These are phyloP conservation scores for Spheniscus mendiculus DNA, from an alignment of 2,113 vertebrate species.

Conservation along the genomic window DNA sequence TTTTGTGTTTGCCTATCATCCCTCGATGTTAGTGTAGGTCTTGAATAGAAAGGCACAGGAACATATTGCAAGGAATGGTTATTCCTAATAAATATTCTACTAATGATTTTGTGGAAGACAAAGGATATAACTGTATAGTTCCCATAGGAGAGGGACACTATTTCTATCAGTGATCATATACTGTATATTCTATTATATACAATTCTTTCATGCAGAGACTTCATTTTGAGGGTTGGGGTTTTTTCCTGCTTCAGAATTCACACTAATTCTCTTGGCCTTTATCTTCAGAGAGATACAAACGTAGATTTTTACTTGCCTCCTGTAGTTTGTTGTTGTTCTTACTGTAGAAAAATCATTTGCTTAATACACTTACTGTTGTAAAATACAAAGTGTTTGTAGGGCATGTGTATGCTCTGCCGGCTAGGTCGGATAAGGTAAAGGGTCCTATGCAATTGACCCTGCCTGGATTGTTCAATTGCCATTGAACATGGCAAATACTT, in stretches of 20 bases:
- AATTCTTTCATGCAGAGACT: background rate
- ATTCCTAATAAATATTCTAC: background rate
- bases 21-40: background rate
- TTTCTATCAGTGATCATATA: background rate
- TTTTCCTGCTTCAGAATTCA: background rate
- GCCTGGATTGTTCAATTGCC: background rate
- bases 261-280: background rate
- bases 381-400: background rate
- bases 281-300: background rate
- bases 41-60: background rate
- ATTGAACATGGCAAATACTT: background rate
- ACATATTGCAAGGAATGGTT: background rate
- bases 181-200: background rate
- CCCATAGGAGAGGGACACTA: background rate
- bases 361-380: background rate
- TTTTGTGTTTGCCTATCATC: background rate
- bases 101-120: background rate
- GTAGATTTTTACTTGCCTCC: background rate
- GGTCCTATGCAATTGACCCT: background rate
- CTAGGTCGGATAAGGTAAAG: background rate
- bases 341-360: background rate
- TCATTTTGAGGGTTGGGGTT: background rate
- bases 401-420: background rate
- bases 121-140: background rate
- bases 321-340: background rate